Base-by-base conservation (phyloP, 2,113 vertebrate species). In the Eulemur macaco region DNA sequence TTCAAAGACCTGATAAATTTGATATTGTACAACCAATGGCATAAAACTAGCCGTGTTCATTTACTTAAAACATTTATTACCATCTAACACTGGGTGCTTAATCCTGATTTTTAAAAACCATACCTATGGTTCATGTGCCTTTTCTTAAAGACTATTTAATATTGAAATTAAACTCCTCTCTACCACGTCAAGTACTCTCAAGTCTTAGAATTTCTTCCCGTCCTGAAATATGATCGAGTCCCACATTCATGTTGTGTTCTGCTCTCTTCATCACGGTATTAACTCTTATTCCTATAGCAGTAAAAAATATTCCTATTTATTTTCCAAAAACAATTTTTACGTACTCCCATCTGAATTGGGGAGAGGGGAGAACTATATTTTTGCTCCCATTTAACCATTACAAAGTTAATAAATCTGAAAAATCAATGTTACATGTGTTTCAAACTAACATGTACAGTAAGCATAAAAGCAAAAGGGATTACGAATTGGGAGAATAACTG, bases 251-350 rank as follows among this genome's bases (percentile, higher is more conserved):
- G 25, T 4, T 95, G 47, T n/a, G n/a, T 91, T 71, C 52, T 17
- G 3, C 69, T 92, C 52, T 92, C 34, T 87, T 87, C 10, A 64
- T 71, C 60, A 52, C 47, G 77, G 13, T 10, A 7, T 82, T 91
- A 73, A 54, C 34, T 93, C 52, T 80, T 81, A 63, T 42, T 86
- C 15, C 58, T 91, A 29, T 37, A 69, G 78, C 71, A 10, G 47
- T 14, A 82, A 56, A 50, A 91, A 52, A 54, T 31, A 23, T 12
- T 7, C 31, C 20, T 86, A 86, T 63, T 89, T 50, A 56, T 86
- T 96, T 93, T 86, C 93, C 45, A 80, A 87, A 97, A 78, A 74
- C 13, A 34, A 18, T 80, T 91, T 94, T 77, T 71, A 34, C 9
- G 54, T 58, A 84, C 6, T 15, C 18, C 50, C 7, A 58, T 56